Evolutionary conservation across 2,888 invertebrate genomes (phyloP).

Genomic region (Brenthis ino): DNA sequence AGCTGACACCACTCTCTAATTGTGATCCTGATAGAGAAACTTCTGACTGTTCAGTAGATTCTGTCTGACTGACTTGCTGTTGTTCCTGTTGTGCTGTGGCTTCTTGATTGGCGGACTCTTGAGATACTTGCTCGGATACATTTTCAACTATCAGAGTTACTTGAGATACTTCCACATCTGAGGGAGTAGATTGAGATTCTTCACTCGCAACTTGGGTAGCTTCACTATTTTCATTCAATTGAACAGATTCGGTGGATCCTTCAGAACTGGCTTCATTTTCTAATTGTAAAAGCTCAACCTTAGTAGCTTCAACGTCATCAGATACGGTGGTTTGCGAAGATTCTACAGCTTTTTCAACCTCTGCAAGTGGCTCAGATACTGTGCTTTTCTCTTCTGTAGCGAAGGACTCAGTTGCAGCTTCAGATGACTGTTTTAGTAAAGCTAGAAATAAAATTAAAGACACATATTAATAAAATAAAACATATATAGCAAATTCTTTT

Average conservation of each 20-base stretch:
- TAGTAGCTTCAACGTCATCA: slow-evolving; percentile 12
- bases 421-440: slow-evolving; percentile 32
- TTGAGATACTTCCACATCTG: slow-evolving; percentile 6
- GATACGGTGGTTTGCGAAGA: slow-evolving; percentile 22
- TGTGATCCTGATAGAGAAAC: slow-evolving; percentile 18
- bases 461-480: not conserved
- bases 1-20: slow-evolving; percentile 3
- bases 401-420: slow-evolving; percentile 32
- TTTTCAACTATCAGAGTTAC: slow-evolving; percentile 6
- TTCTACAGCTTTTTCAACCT: slow-evolving; percentile 39
- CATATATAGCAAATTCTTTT: no score
- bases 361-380: slow-evolving; percentile 37
- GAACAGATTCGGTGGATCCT: slow-evolving; percentile 29
- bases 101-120: slow-evolving; percentile 20
- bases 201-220: not conserved
- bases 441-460: slow-evolving; percentile 25
- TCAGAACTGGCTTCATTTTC: slow-evolving; percentile 34
- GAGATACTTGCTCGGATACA: slow-evolving; percentile 23
- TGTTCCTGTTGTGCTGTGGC: slow-evolving; percentile 3
- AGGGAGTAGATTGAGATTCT: slow-evolving; percentile 9
- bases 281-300: slow-evolving; percentile 38
- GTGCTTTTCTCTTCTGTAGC: slow-evolving; percentile 23
- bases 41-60: slow-evolving; percentile 14
- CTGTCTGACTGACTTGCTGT: slow-evolving; percentile 10
- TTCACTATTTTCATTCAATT: slow-evolving; percentile 31